phyloP scores from a whole-genome alignment of 2,888 invertebrate genomes.

The Euzophera pinguis region DNA sequence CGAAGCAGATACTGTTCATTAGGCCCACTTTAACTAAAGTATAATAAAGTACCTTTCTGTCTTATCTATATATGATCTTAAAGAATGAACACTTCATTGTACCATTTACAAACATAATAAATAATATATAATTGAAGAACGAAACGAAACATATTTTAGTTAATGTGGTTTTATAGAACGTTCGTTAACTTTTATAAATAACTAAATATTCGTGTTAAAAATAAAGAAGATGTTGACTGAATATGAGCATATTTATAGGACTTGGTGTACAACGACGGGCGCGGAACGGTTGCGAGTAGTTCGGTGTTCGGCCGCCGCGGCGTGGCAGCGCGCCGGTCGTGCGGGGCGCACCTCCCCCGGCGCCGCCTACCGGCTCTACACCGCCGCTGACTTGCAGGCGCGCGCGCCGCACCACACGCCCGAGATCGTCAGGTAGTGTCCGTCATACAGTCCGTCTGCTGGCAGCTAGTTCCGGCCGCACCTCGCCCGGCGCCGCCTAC shows the following conservation, averaged over 20 bases:
- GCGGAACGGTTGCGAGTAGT: constrained; percentile 91
- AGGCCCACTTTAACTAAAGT: no score
- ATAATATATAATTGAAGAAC: no score
- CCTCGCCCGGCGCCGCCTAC: constrained; percentile 82
- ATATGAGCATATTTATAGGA: constrained; percentile 52
- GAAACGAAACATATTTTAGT: no score
- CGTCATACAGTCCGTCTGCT: constrained; percentile 59
- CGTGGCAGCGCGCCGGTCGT: constrained; percentile 95
- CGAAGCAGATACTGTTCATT: no score
- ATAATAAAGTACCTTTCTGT: no score
- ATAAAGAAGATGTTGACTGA: no score
- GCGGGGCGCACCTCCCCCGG: constrained; percentile 94
- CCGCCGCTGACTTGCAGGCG: constrained; percentile 85
- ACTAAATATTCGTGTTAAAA: no score
- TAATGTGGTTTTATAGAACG: no score
- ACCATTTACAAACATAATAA: no score
- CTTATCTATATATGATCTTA: no score
- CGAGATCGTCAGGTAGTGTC: constrained; percentile 83
- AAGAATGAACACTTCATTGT: no score
- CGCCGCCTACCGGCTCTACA: constrained; percentile 92
- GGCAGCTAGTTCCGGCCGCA: constrained; percentile 96
- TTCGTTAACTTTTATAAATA: no score
- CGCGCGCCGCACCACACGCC: constrained; percentile 88
- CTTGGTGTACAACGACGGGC: constrained; percentile 89
- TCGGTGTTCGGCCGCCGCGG: constrained; percentile 93